Conservation (phyloP, 2,113 vertebrate genomes). For the Electrona antarctica region DNA sequence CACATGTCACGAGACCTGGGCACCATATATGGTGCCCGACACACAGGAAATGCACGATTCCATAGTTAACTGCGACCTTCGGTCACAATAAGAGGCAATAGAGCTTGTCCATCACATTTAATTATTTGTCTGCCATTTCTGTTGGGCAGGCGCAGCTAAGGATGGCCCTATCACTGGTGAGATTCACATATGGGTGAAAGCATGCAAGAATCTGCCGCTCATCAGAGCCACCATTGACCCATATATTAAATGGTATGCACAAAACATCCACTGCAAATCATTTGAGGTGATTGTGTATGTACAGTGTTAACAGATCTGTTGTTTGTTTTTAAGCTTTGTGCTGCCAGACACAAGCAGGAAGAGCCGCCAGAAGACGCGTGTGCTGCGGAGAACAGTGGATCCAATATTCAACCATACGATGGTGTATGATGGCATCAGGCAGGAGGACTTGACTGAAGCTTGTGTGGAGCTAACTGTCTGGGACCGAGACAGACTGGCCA, state of each 20-base stretch:
- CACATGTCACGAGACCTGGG: no score
- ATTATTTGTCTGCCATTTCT: neutral
- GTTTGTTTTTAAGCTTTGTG: conserved; percentile 79
- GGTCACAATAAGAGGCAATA: neutral
- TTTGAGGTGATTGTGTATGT: neutral
- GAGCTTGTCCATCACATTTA: neutral
- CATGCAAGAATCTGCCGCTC: conserved; percentile 88
- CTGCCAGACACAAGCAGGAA: conserved; percentile 95
- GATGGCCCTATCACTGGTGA: conserved; percentile 83
- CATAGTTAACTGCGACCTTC: neutral
- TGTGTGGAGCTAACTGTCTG: conserved; percentile 95
- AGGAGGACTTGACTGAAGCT: conserved; percentile 87
- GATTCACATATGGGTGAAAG: conserved; percentile 96
- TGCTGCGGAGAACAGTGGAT: conserved; percentile 83
- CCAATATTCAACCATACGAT: conserved; percentile 96
- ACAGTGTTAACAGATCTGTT: neutral
- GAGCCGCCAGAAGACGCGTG: conserved; percentile 94
- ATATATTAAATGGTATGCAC: conserved; percentile 92
- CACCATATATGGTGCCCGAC: no score
- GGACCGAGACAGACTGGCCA: conserved; percentile 90
- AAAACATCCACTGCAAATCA: neutral
- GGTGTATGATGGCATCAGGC: conserved; percentile 94
- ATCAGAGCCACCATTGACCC: conserved; percentile 87
- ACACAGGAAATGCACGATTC: no score
- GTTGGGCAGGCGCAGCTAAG: conserved; percentile 68